Evolutionary conservation across 1,140 invertebrate species (phyloP), one percentile per base, ranked within the genome.

Genomic region (Drosophila kohkoa): DNA sequence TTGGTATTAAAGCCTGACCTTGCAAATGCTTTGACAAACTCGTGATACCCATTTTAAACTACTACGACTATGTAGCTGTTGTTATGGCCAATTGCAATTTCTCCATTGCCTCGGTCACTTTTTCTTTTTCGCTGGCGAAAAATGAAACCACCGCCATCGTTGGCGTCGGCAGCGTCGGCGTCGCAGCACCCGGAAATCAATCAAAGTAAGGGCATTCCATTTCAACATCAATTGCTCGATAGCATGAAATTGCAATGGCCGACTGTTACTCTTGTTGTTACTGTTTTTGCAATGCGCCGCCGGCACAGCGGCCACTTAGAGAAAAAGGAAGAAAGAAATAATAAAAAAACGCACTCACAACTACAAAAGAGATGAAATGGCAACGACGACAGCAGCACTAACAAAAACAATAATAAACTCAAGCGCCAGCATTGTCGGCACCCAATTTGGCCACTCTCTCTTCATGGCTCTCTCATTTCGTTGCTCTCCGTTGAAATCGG

Each of bases 181-280:
- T 46, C 54, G 41, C 55, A 49, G 57, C 71, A 85, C 73, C 79
- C 79, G 82, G 82, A 85, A 85, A 85, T 85, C 74, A 82, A 82
- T 82, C 77, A 85, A 74, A 80, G 77, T 82, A 77, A 80, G 77
- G 80, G 77, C 73, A 85, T 85, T 77, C 79, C 79, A 79, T 67
- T 68, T 70, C 79, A 79, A 81, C 79, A 79, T 71, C 71, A 60
- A 81, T 71, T 71, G 54, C 54, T 63, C 48, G 71, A 63, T 75
- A 54, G 60, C 78, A 81, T 71, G 71, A 79, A 80, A 80, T 75
- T 81, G 78, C 71, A 78, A 63, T 75, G 71, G 62, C 57, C 64
- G 55, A 55, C 74, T 63, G n/a, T 57, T 51, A 32, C 49, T 43
- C 38, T 48, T 57, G 51, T 60, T 49, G 74, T 35, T 54, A 16